These are phyloP conservation scores for Bovichtus variegatus DNA, from an alignment of 2,797 vertebrate species.

Conservation along the genomic window DNA sequence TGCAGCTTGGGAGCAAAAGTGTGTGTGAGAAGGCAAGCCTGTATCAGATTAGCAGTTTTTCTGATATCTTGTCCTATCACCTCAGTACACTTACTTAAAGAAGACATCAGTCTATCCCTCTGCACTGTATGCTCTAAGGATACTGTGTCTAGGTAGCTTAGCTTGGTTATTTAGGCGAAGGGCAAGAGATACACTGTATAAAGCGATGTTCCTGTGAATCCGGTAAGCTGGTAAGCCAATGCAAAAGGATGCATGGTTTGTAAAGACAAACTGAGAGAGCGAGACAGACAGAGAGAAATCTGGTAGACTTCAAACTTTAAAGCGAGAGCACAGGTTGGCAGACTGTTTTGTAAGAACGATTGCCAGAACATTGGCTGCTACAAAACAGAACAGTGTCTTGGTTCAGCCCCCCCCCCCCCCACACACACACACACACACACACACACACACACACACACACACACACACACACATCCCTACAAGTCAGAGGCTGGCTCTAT, in stretches of 20 bases:
- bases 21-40: slow-evolving; percentile 78
- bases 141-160: slow-evolving; percentile 73
- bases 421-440: background rate
- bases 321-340: slow-evolving; percentile 66
- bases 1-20: slow-evolving; percentile 63
- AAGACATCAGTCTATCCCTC: slow-evolving; percentile 65
- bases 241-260: slow-evolving; percentile 50
- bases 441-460: slow-evolving; percentile 8
- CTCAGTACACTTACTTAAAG: slow-evolving; percentile 74
- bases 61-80: slow-evolving; percentile 67
- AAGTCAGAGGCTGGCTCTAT: slow-evolving; percentile 66
- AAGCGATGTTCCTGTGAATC: slow-evolving; percentile 42
- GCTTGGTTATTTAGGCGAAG: slow-evolving; percentile 65
- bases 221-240: slow-evolving; percentile 63
- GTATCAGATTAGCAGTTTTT: slow-evolving; percentile 76
- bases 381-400: slow-evolving; percentile 66
- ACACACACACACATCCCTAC: slow-evolving; percentile 32
- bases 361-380: slow-evolving; percentile 68
- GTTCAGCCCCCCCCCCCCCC: slow-evolving; percentile 24
- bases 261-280: slow-evolving; percentile 54
- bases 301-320: slow-evolving; percentile 66
- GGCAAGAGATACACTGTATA: slow-evolving; percentile 30
- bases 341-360: slow-evolving; percentile 65
- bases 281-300: slow-evolving; percentile 42
- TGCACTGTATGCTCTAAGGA: slow-evolving; percentile 67